These are phyloP conservation scores for Hippocampus kuda DNA, from an alignment of 2,797 vertebrate species.

Conservation along the genomic window DNA sequence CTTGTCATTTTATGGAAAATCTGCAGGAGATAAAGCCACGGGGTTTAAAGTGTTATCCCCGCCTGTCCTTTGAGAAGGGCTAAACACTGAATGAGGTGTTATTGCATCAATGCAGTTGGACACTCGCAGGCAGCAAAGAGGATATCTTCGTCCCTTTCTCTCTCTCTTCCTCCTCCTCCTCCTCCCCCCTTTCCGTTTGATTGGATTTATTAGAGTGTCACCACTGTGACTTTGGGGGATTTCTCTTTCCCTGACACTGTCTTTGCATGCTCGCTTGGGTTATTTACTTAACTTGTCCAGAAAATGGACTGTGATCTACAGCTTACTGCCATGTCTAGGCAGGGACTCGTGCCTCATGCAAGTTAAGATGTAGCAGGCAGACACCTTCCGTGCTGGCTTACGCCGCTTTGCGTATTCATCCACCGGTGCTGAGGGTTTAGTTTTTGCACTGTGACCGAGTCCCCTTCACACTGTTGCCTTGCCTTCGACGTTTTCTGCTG, in stretches of 20 bases:
- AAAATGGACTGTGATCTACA: conserved; percentile 67
- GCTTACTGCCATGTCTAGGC: conserved; percentile 51
- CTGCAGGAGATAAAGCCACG: conserved; percentile 71
- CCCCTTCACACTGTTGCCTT: conserved; percentile 78
- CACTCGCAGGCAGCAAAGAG: conserved; percentile 58
- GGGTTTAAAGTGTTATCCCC: conserved; percentile 70
- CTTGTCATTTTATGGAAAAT: conserved; percentile 73
- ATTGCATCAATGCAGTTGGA: conserved; percentile 67
- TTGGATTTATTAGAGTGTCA: conserved; percentile 66
- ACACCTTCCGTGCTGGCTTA: conserved; percentile 38
- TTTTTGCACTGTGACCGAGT: conserved; percentile 70
- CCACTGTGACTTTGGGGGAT: conserved; percentile 63
- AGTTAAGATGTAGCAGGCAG: conserved; percentile 54
- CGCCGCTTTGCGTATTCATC: conserved; percentile 42
- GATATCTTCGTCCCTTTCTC: conserved; percentile 49
- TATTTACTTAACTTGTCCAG: conserved; percentile 68
- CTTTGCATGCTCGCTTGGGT: conserved; percentile 52
- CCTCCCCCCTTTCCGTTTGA: conserved; percentile 51
- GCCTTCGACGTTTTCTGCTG: conserved; percentile 79
- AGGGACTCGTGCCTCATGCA: conserved; percentile 53
- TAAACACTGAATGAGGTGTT: conserved; percentile 68
- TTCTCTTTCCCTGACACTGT: conserved; percentile 56
- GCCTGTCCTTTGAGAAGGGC: conserved; percentile 68
- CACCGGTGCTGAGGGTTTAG: conserved; percentile 53
- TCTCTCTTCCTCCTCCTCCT: conserved; percentile 8